Base-by-base conservation (phyloP, 2,888 invertebrate species). In the Abrostola triplasia region DNA sequence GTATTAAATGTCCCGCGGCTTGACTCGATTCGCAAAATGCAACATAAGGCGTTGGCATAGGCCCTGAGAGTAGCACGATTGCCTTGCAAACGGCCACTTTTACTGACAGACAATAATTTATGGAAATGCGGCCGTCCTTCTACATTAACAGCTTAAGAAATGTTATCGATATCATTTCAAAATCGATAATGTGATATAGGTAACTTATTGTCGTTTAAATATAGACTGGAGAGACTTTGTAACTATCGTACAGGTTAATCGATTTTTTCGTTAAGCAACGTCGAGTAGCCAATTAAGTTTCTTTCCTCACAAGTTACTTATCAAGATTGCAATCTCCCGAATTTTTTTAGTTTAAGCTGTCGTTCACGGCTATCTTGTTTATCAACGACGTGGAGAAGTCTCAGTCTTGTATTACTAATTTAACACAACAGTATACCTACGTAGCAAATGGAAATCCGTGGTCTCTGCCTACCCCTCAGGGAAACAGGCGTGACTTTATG, bases 71-170 rank as follows among this genome's bases (percentile, higher is more conserved):
- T 62, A 11, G 47, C 55, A 63, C 50, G 55, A 59, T 64, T 35
- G 11, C 67, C 65, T 73, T 75, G 65, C 48, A 59, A 65, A 60
- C 48, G 44, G 10, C 62, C 49, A 68, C 73, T 70, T 64, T 73
- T 66, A 64, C 61, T n/a, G 42, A 6, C 35, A 49, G 12, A 48
- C 36, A 60, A 55, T 65, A 62, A 77, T 62, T 69, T 60, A 67
- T 74, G 44, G 11, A 59, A 76, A 65, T 62, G 47, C 36, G n/a
- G 40, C 44, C 42, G 47, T 67, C 68, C 69, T 77, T 64, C 62
- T 54, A 54, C 13, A 41, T 55, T n/a, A 48, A 44, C 44, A 11
- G 49, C 9, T 55, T 13, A 56, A 67, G 57, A 42, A 55, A 52
- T 67, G 70, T 56, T 41, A 38, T 13, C 44, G 7, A 64, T 51